Conservation (phyloP, 1,140 invertebrate genomes). For the Dinoponera quadriceps region DNA sequence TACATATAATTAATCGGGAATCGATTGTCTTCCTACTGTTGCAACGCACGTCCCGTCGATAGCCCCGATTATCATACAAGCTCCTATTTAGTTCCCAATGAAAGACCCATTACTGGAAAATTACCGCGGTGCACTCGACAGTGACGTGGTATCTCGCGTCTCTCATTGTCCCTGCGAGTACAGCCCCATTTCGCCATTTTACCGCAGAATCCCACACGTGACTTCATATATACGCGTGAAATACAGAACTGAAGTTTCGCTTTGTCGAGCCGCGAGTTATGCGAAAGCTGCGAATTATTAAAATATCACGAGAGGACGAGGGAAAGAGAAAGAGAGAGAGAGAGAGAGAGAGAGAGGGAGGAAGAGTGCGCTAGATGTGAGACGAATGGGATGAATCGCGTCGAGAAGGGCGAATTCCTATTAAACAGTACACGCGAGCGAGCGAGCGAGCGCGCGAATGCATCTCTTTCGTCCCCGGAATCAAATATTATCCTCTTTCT, state of each 20-base stretch:
- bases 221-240: background rate
- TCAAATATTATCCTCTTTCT: slow-evolving; percentile 60
- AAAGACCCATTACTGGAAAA: background rate
- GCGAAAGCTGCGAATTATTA: background rate
- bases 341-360: no score
- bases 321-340: background rate
- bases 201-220: background rate
- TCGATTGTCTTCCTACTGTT: slow-evolving; percentile 9
- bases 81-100: slow-evolving; percentile 3
- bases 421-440: slow-evolving; percentile 16
- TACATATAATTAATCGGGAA: slow-evolving; percentile 16
- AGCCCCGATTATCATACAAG: background rate
- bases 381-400: background rate
- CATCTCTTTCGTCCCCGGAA: slow-evolving; percentile 12
- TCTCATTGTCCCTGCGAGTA: background rate
- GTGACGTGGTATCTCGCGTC: background rate
- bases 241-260: background rate
- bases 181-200: background rate
- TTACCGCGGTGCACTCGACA: background rate
- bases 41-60: background rate
- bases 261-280: background rate
- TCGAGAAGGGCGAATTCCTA: slow-evolving; percentile 1
- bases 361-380: background rate
- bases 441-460: background rate
- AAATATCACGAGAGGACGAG: background rate